phyloP scores from a whole-genome alignment of 2,113 vertebrate species.

The Numenius arquata region DNA sequence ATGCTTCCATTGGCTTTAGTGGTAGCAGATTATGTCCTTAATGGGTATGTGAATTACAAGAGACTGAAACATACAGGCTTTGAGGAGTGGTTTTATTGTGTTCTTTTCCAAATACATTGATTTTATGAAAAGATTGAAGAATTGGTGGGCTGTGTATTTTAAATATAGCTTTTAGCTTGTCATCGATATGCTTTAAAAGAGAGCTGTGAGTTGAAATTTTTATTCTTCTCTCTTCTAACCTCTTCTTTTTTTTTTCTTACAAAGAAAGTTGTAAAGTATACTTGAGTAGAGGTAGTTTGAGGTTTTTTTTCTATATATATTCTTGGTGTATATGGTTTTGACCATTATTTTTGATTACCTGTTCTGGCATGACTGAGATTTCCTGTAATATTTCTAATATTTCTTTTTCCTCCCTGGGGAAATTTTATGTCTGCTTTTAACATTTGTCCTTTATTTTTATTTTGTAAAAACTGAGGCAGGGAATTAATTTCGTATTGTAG shows the following conservation, averaged over 20 bases:
- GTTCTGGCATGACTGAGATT: conserved; percentile 62
- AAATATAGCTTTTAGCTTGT: conserved; percentile 42
- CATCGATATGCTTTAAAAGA: conserved; percentile 3
- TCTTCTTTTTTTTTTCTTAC: background rate
- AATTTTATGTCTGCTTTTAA: conserved; percentile 69
- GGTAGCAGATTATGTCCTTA: background rate
- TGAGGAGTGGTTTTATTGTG: background rate
- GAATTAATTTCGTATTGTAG: conserved; percentile 67
- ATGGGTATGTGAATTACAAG: background rate
- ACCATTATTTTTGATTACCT: conserved; percentile 74
- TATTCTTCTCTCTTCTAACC: background rate
- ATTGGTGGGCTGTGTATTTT: background rate
- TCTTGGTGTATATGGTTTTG: conserved; percentile 51
- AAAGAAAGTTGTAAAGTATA: conserved; percentile 20
- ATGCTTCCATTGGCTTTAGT: background rate
- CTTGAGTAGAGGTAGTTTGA: conserved; percentile 6
- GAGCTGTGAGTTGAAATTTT: background rate
- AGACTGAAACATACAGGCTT: background rate
- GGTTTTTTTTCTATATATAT: background rate
- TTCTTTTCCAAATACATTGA: background rate
- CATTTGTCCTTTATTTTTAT: conserved; percentile 66
- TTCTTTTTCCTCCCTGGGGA: conserved; percentile 71
- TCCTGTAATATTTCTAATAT: conserved; percentile 75
- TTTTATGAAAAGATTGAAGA: conserved; percentile 14
- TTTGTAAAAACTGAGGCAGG: conserved; percentile 63